A percentile compares a stretch with the other conserved stretches of the same genome.
phyloP scores from a whole-genome alignment of 2,888 invertebrate species.

The Phortica magna region DNA sequence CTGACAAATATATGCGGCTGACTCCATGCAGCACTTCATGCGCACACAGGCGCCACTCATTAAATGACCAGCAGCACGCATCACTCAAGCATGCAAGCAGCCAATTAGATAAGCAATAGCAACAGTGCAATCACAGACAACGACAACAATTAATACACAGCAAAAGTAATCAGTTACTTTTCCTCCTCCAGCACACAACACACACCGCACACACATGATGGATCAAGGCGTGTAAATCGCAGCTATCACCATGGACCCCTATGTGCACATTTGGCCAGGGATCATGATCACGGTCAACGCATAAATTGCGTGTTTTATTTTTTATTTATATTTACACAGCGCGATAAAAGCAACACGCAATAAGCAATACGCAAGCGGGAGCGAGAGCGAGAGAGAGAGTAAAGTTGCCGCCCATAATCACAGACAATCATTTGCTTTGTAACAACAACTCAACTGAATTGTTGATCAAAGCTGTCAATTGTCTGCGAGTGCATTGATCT shows the following conservation, averaged over 20 bases:
- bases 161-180: conserved; percentile 2
- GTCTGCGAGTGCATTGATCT: conserved; percentile 26
- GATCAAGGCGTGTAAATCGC: neutral
- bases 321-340: neutral
- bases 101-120: conserved; percentile 1
- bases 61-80: neutral
- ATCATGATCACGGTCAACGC: conserved; percentile 14
- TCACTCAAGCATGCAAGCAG: neutral
- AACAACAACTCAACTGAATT: neutral
- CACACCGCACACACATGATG: no score
- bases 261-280: neutral
- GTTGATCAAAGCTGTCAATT: conserved; percentile 26
- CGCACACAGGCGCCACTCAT: neutral
- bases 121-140: neutral
- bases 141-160: neutral
- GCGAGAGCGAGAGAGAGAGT: neutral
- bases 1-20: no score
- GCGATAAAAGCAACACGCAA: neutral
- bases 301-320: neutral
- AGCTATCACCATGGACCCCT: conserved; percentile 6
- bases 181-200: no score
- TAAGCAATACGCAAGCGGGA: neutral
- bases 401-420: neutral
- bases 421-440: neutral
- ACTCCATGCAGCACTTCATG: neutral